Conservation (phyloP, 37 sponge, comb jelly and placozoan genomes). For the Oopsacas minuta region DNA sequence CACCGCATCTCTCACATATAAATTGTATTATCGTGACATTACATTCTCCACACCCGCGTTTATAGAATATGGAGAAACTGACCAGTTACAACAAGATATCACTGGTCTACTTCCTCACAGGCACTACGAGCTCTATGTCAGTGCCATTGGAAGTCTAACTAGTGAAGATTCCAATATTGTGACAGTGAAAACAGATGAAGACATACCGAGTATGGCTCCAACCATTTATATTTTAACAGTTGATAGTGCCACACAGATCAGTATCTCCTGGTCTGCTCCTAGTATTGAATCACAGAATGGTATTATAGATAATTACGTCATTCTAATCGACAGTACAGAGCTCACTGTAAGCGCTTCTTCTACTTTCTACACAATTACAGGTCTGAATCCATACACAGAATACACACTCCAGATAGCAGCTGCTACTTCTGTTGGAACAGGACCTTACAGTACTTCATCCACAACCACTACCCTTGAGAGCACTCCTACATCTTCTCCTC, state of each 20-base stretch:
- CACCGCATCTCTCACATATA: neutral
- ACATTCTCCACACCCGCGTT: neutral
- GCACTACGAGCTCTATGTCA: neutral
- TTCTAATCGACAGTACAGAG: neutral
- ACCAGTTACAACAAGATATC: neutral
- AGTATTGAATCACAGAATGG: neutral
- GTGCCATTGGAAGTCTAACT: neutral
- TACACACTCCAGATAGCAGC: neutral
- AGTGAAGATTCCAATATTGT: neutral
- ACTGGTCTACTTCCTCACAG: neutral
- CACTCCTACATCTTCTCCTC: neutral
- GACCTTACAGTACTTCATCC: neutral
- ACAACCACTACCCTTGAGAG: neutral
- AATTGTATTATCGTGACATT: neutral
- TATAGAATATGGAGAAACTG: neutral
- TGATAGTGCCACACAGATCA: neutral
- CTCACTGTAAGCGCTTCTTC: neutral
- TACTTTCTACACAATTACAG: neutral
- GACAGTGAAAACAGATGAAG: neutral
- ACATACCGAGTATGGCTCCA: neutral
- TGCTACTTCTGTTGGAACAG: neutral
- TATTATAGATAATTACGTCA: neutral
- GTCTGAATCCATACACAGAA: neutral
- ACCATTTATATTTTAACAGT: neutral
- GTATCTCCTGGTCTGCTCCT: neutral